phyloP scores from a whole-genome alignment of 2,797 vertebrate species.

The Sylvia borin region DNA sequence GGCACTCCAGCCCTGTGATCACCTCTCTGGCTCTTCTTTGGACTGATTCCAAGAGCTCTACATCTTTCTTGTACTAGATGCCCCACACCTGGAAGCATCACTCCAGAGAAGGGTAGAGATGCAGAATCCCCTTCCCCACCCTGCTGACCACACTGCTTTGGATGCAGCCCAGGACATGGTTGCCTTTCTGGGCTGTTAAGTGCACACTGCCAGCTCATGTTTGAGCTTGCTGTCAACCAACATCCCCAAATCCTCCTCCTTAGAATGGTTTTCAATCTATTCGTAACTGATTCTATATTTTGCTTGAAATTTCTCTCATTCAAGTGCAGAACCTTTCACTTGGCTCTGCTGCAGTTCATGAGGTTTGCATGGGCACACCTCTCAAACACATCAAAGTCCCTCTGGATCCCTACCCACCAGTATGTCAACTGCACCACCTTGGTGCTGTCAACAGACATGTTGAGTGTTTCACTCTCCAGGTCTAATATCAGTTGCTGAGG shows the following conservation, averaged over 20 bases:
- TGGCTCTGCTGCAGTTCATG: not conserved
- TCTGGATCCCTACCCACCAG: not conserved
- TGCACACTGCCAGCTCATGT: not conserved
- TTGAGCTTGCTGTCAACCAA: not conserved
- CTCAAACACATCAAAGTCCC: fast-evolving
- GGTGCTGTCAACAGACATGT: not conserved
- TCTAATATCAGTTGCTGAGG: not conserved
- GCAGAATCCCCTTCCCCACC: fast-evolving
- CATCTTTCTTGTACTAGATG: not conserved
- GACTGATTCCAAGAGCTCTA: not conserved
- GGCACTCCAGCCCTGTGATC: fast-evolving
- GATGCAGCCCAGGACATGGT: fast-evolving
- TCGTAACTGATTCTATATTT: not conserved
- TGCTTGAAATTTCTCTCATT: not conserved
- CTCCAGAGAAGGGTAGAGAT: not conserved
- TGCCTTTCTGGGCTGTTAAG: not conserved
- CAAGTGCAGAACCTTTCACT: not conserved
- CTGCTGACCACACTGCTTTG: not conserved
- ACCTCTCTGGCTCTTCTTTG: not conserved
- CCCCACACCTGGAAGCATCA: not conserved
- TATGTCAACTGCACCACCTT: not conserved
- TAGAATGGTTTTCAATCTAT: not conserved
- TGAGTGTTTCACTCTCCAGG: not conserved
- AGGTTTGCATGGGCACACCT: not conserved
- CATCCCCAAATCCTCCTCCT: not conserved